Evolutionary conservation across 2,888 invertebrate genomes (phyloP), one percentile per base, ranked within the genome.

Genomic region (Polyploca ridens): DNA sequence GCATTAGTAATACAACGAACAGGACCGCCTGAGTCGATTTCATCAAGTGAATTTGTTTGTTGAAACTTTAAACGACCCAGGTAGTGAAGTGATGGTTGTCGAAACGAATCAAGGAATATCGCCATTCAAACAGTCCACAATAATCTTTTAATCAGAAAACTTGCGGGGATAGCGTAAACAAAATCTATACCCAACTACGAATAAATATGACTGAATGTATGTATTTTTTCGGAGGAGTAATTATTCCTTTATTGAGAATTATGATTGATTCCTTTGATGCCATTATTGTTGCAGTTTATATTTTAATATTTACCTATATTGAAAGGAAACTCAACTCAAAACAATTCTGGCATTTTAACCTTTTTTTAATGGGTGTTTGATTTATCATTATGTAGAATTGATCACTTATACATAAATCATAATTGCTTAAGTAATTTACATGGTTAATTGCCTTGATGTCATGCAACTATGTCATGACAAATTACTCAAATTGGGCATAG

Each of bases 61-160:
- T 41, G 67, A 79, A 81, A 86, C 67, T 67, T 69, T 69, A 72
- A 67, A 64, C 69, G 70, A 38, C 10, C 1, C 71, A 70, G 69
- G 66, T 63, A 68, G 73, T 46, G n/a, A 27, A 27, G 27, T n/a
- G n/a, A n/a, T n/a, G n/a, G n/a, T n/a, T n/a, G n/a, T n/a, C n/a
- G n/a, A n/a, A n/a, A n/a, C n/a, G n/a, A n/a, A n/a, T n/a, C n/a
- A n/a, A n/a, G n/a, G n/a, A n/a, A n/a, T n/a, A n/a, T n/a, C n/a
- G n/a, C n/a, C n/a, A n/a, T 27, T 27, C 27, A 27, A 27, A 27
- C 1, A 1, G 27, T 27, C 27, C 27, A 27, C 27, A 11, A 41
- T 11, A 41, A 10, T 41, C 7, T 44, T 14, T 14, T 44, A 14
- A 14, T 44, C 14, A 14, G 1, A 0, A 14, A 1, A n/a, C n/a